Evolutionary conservation across 2,888 invertebrate genomes (phyloP).

Genomic region (Odontocerum albicorne): DNA sequence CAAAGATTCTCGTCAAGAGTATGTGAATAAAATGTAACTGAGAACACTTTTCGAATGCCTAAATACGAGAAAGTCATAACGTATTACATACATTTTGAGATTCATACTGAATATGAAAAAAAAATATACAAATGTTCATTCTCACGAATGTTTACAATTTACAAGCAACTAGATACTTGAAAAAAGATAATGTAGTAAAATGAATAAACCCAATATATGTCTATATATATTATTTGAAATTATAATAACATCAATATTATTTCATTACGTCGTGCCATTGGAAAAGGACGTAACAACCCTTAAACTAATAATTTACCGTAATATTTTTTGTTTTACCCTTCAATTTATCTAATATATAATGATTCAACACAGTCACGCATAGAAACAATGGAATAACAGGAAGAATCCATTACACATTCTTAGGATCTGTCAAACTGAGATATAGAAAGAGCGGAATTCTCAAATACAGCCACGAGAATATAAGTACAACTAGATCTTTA

Average conservation of each 20-base stretch:
- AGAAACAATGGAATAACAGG: slow-evolving; percentile 29
- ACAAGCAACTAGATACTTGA: no score
- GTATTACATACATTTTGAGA: no score
- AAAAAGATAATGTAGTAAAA: background rate
- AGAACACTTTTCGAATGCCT: no score
- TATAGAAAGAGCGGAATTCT: slow-evolving; percentile 25
- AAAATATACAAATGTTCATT: no score
- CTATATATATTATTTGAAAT: slow-evolving; percentile 34
- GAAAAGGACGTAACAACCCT: slow-evolving; percentile 8
- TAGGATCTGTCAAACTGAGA: slow-evolving; percentile 27
- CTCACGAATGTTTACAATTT: no score
- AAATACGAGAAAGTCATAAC: no score
- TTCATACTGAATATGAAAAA: slow-evolving; percentile 6
- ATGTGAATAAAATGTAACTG: no score
- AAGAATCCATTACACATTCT: slow-evolving; percentile 20
- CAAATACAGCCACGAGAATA: no score
- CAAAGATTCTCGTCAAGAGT: no score
- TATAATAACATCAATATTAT: slow-evolving; percentile 34
- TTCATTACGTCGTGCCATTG: slow-evolving; percentile 11
- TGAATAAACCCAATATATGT: slow-evolving; percentile 28
- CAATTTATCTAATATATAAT: slow-evolving; percentile 14
- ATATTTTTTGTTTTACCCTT: slow-evolving; percentile 21
- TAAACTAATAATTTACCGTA: slow-evolving; percentile 23
- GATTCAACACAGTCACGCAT: slow-evolving; percentile 20
- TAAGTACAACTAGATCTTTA: no score